A percentile compares a stretch with the other conserved stretches of the same genome.
phyloP scores from a whole-genome alignment of 1,140 invertebrate species.

The Drosophila guanche region DNA sequence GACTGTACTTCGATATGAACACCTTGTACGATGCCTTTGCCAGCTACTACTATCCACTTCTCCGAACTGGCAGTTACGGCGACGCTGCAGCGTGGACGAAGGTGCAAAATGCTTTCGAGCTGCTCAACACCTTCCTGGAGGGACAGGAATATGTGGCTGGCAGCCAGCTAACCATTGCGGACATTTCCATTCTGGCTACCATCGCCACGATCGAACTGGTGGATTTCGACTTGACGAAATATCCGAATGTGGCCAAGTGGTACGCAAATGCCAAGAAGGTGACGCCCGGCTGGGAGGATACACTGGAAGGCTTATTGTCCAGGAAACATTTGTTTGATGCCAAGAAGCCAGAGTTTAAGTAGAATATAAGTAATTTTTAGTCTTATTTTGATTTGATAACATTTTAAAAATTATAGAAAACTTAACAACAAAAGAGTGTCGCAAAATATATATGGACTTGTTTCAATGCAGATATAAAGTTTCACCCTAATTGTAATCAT shows the following conservation, averaged over 20 bases:
- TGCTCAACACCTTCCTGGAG: conserved; percentile 46
- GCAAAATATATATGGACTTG: no score
- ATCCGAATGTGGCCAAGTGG: conserved; percentile 47
- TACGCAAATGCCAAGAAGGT: conserved; percentile 44
- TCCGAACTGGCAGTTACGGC: conserved; percentile 85
- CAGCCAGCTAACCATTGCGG: conserved; percentile 41
- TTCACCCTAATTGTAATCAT: no score
- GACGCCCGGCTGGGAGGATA: conserved; percentile 55
- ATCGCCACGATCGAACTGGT: conserved; percentile 38
- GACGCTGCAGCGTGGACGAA: no score
- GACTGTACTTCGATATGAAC: conserved; percentile 87
- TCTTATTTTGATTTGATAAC: no score
- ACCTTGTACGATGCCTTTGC: conserved; percentile 86
- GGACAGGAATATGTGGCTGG: conserved; percentile 52
- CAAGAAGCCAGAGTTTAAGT: no score
- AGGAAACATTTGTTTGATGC: no score
- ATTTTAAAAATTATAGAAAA: no score
- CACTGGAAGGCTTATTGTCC: no score
- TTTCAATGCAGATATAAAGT: no score
- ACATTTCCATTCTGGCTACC: conserved; percentile 48
- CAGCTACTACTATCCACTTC: conserved; percentile 87
- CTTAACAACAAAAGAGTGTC: no score
- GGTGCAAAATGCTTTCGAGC: conserved; percentile 1
- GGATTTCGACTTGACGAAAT: conserved; percentile 43
- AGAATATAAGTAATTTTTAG: no score